A percentile compares a stretch with the other conserved stretches of the same genome.
phyloP scores from a whole-genome alignment of 2,888 invertebrate species.

The Drosophila prolongata region DNA sequence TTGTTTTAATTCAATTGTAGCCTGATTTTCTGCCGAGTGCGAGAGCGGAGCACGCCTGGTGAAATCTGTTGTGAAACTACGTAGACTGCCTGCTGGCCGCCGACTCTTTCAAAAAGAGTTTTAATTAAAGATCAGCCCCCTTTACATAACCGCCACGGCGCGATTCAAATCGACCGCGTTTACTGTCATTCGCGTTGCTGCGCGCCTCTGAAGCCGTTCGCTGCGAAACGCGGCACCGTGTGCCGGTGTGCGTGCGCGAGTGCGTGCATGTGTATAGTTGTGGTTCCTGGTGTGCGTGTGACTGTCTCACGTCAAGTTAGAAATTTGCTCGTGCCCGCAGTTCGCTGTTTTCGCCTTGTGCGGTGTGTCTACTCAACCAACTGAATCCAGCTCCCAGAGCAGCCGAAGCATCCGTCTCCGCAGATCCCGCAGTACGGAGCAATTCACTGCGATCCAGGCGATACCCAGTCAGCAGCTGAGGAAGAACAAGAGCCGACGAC shows the following conservation, averaged over 20 bases:
- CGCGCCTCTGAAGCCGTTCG: constrained; percentile 41
- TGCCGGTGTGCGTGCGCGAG: constrained; percentile 49
- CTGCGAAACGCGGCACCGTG: constrained; percentile 39
- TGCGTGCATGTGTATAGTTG: constrained; percentile 59
- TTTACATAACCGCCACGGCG: constrained; percentile 63
- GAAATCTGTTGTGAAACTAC: background rate
- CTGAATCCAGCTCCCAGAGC: background rate
- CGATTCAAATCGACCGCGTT: constrained; percentile 2
- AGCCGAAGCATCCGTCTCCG: constrained; percentile 10
- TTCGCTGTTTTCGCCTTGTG: constrained; percentile 27
- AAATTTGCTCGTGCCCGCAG: constrained; percentile 82
- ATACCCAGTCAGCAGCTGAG: constrained; percentile 55
- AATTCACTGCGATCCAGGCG: constrained; percentile 41
- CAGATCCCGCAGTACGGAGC: constrained; percentile 47
- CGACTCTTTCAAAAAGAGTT: constrained; percentile 17
- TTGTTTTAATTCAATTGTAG: background rate
- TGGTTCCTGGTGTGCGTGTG: constrained; percentile 45
- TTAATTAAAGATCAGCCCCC: constrained; percentile 54
- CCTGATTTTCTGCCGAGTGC: background rate
- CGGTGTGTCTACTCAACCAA: constrained; percentile 11
- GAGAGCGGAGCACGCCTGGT: background rate
- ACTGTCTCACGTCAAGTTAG: constrained; percentile 72
- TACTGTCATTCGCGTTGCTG: constrained; percentile 48
- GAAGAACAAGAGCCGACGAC: constrained; percentile 45
- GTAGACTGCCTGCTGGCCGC: too few species aligned